These are phyloP conservation scores for Pseudocheirus occidentalis DNA, from an alignment of 2,797 vertebrate genomes.

Conservation along the genomic window DNA sequence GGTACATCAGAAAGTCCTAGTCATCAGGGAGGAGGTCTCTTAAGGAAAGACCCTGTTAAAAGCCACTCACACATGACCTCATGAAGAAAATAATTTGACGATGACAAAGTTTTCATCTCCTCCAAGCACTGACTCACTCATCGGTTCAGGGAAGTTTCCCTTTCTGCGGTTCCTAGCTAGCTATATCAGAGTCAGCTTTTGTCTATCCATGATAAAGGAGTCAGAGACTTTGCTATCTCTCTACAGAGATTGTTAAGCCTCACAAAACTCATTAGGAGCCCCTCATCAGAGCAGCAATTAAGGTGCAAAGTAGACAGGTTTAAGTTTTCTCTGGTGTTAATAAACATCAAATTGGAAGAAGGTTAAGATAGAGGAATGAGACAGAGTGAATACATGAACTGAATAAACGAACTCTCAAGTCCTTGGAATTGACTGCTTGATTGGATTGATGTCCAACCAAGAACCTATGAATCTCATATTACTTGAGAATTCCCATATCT, in stretches of 20 bases:
- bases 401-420: constrained; percentile 7
- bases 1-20: not conserved
- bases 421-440: constrained; percentile 33
- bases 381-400: constrained; percentile 33
- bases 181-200: not conserved
- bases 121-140: not conserved
- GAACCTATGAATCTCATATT: constrained; percentile 51
- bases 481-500: constrained; percentile 40
- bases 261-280: not conserved
- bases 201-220: not conserved
- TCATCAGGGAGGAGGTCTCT: not conserved
- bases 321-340: constrained; percentile 30
- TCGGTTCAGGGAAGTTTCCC: not conserved
- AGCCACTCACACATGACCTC: not conserved
- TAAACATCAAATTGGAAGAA: not conserved
- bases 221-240: not conserved
- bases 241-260: not conserved
- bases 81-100: not conserved
- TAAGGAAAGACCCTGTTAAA: not conserved
- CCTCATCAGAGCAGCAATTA: constrained; percentile 21
- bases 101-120: not conserved
- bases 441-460: constrained; percentile 43
- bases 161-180: not conserved
- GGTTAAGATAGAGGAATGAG: not conserved
- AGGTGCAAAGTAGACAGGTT: constrained; percentile 24